These are phyloP conservation scores for Protobothrops mucrosquamatus DNA, from an alignment of 2,113 vertebrate genomes.

Conservation along the genomic window DNA sequence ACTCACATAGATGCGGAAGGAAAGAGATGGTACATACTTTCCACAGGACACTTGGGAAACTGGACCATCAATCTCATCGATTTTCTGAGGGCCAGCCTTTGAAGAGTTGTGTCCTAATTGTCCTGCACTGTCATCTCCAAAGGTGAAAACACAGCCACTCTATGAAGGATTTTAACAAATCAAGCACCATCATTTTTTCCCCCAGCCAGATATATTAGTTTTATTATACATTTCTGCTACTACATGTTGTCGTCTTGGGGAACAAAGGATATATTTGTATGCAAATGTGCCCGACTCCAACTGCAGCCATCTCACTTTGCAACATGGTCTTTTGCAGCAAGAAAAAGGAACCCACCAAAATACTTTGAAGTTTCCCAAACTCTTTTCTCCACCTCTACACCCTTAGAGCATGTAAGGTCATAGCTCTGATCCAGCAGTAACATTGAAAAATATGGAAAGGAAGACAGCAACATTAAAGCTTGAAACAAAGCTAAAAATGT, in stretches of 20 bases:
- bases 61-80: constrained; percentile 36
- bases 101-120: constrained; percentile 58
- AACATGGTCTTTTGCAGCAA: not conserved
- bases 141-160: constrained; percentile 63
- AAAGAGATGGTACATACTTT: constrained; percentile 46
- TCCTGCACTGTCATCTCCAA: constrained; percentile 60
- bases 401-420: not conserved
- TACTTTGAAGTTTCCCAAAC: no score
- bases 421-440: not conserved
- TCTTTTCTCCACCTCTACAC: not conserved
- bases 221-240: not conserved
- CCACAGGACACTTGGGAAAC: constrained; percentile 65
- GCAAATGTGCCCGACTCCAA: not conserved
- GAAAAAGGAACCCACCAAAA: not conserved
- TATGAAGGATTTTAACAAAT: constrained; percentile 27
- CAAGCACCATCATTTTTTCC: not conserved
- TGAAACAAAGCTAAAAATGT: not conserved
- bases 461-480: not conserved
- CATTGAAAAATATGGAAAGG: not conserved
- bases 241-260: no score
- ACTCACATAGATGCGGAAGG: no score
- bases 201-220: not conserved
- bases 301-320: not conserved
- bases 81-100: constrained; percentile 55
- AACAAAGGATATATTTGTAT: not conserved